Percentiles rank a stretch among this genome's conserved stretches.
These are phyloP conservation scores for Leptodirus hochenwartii DNA, from an alignment of 2,888 invertebrate genomes.

Conservation along the genomic window DNA sequence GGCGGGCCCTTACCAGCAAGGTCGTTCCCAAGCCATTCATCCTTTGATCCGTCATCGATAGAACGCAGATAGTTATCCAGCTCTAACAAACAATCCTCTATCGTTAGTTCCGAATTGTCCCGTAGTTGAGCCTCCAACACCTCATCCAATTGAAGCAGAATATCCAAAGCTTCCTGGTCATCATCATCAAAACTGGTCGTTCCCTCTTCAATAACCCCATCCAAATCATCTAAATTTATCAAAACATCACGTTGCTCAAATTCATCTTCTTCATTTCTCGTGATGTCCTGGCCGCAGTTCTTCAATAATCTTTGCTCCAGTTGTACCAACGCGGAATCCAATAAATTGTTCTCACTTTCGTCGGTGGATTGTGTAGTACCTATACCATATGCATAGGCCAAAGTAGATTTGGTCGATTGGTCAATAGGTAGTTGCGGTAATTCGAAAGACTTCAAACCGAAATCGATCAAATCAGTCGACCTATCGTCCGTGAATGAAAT, in stretches of 20 bases:
- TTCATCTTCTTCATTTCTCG: neutral
- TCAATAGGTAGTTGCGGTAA: too few species aligned
- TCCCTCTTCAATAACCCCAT: neutral
- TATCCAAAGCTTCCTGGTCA: conserved; percentile 28
- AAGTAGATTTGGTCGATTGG: too few species aligned
- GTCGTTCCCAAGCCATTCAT: conserved; percentile 1
- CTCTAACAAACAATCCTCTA: conserved; percentile 32
- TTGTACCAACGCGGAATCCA: neutral
- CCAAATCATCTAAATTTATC: neutral
- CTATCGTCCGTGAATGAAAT: too few species aligned
- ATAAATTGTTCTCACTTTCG: too few species aligned
- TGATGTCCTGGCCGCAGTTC: neutral
- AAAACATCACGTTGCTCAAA: neutral
- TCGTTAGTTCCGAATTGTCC: conserved; percentile 24
- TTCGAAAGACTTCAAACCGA: too few species aligned
- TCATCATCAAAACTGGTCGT: too few species aligned
- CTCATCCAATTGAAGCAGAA: conserved; percentile 38
- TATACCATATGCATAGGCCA: too few species aligned
- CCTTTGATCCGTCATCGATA: conserved; percentile 25
- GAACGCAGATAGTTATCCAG: conserved; percentile 33
- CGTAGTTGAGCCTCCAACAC: conserved; percentile 34
- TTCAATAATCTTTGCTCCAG: neutral
- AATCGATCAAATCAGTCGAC: too few species aligned
- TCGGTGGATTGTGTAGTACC: too few species aligned
- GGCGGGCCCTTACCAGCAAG: conserved; percentile 1